These are phyloP conservation scores for Crotalus tigris DNA, from an alignment of 2,113 vertebrate species.

Conservation along the genomic window DNA sequence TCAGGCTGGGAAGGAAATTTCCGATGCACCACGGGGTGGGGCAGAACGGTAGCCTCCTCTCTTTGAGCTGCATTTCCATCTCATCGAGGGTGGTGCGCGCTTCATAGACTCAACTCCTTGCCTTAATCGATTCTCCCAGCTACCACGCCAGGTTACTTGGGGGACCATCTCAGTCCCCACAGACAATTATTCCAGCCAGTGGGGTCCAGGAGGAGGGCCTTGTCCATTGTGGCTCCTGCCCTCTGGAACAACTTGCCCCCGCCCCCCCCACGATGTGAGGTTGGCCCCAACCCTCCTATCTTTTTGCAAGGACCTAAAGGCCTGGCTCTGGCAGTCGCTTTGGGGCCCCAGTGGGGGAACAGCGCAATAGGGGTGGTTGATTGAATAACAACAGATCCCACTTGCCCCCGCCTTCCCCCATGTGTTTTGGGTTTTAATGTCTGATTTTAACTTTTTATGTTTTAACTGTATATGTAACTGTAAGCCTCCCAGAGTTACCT, in stretches of 20 bases:
- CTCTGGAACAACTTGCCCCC: too few relatives aligned
- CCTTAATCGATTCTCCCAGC: background rate
- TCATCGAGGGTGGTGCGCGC: background rate
- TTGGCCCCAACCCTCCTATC: background rate
- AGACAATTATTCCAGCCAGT: too few relatives aligned
- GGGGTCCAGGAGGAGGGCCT: too few relatives aligned
- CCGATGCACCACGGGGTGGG: background rate
- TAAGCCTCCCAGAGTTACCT: too few relatives aligned
- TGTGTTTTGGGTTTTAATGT: too few relatives aligned
- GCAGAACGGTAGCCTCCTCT: background rate
- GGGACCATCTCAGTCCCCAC: too few relatives aligned
- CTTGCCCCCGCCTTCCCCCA: background rate
- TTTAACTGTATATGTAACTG: too few relatives aligned
- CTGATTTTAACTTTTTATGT: too few relatives aligned
- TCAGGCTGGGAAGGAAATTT: background rate
- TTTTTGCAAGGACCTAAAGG: background rate
- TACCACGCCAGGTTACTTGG: background rate
- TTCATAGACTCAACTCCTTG: background rate
- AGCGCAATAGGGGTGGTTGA: background rate
- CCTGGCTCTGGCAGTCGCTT: background rate
- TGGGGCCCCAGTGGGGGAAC: background rate
- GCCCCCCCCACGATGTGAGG: background rate
- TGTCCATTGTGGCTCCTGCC: too few relatives aligned
- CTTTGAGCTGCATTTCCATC: background rate
- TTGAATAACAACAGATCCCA: background rate